phyloP scores from a whole-genome alignment of 2,113 vertebrate genomes.

The Myxocyprinus asiaticus region DNA sequence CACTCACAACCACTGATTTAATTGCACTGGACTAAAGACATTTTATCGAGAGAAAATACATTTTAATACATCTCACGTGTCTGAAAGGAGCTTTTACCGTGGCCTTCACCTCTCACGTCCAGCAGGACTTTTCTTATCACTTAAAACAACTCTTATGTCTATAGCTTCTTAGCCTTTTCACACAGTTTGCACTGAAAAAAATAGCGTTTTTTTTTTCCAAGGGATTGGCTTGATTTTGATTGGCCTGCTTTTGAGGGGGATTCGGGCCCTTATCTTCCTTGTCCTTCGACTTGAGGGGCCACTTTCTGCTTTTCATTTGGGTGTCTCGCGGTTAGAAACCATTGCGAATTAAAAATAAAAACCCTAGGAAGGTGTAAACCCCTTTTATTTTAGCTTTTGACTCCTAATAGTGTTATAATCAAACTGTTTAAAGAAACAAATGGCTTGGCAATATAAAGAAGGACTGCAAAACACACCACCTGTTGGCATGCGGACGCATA shows the following conservation, averaged over 20 bases:
- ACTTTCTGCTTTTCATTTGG: slow-evolving; percentile 5
- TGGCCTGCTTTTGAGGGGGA: background rate
- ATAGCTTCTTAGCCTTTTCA: background rate
- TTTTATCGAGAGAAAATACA: background rate
- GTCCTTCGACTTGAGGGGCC: background rate
- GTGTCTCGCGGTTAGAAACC: background rate
- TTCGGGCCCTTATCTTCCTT: background rate
- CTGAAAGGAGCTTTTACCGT: background rate
- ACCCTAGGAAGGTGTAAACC: background rate
- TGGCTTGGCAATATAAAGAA: slow-evolving; percentile 51
- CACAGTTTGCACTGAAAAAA: background rate
- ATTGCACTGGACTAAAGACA: background rate
- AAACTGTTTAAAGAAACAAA: slow-evolving; percentile 34
- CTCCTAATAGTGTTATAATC: background rate
- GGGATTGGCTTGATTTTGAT: background rate
- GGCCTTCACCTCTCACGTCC: background rate
- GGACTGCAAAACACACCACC: slow-evolving; percentile 74
- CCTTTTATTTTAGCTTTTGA: slow-evolving; percentile 19
- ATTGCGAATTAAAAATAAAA: slow-evolving; percentile 1
- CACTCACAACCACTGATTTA: background rate
- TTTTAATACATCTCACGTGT: too few species aligned
- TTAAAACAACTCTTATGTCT: background rate
- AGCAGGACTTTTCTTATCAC: background rate
- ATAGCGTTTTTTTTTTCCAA: background rate
- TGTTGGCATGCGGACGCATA: slow-evolving; percentile 69